Evolutionary conservation across 2,888 invertebrate species (phyloP).

Genomic region (Noctuana brunneofusca): DNA sequence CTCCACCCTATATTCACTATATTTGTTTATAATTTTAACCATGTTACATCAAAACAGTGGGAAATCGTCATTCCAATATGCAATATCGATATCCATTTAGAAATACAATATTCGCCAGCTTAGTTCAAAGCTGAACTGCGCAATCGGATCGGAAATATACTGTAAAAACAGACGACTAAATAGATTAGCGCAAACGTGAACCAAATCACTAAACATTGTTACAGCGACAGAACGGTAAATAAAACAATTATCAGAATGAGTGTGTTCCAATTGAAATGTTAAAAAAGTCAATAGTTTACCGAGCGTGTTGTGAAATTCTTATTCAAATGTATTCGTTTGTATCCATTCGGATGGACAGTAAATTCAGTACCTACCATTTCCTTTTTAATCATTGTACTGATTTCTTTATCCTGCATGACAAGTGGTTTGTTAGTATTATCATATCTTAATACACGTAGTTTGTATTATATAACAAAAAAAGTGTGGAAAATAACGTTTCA

Average conservation of each 20-base stretch:
- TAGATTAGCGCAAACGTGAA: constrained; percentile 23
- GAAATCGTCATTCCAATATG: too few relatives aligned
- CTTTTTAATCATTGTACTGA: not conserved
- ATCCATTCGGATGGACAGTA: not conserved
- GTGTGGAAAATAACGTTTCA: too few relatives aligned
- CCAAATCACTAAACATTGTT: constrained; percentile 21
- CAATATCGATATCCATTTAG: not conserved
- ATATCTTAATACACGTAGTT: too few relatives aligned
- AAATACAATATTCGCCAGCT: not conserved
- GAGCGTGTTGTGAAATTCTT: constrained; percentile 30
- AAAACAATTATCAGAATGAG: constrained; percentile 31
- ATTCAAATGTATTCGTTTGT: constrained; percentile 36
- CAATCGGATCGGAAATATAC: constrained; percentile 15
- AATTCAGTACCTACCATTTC: not conserved
- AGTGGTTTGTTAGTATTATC: not conserved
- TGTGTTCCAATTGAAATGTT: constrained; percentile 26
- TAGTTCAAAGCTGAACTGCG: not conserved
- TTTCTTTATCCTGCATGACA: not conserved
- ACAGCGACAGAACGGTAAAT: constrained; percentile 26
- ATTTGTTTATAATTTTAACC: too few relatives aligned
- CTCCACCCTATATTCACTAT: too few relatives aligned
- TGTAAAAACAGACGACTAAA: constrained; percentile 25
- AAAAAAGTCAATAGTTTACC: constrained; percentile 26
- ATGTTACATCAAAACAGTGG: too few relatives aligned
- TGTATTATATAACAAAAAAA: too few relatives aligned